Evolutionary conservation across 1,140 invertebrate species (phyloP), one percentile per base, ranked within the genome.

Genomic region (Drosophila sp.): DNA sequence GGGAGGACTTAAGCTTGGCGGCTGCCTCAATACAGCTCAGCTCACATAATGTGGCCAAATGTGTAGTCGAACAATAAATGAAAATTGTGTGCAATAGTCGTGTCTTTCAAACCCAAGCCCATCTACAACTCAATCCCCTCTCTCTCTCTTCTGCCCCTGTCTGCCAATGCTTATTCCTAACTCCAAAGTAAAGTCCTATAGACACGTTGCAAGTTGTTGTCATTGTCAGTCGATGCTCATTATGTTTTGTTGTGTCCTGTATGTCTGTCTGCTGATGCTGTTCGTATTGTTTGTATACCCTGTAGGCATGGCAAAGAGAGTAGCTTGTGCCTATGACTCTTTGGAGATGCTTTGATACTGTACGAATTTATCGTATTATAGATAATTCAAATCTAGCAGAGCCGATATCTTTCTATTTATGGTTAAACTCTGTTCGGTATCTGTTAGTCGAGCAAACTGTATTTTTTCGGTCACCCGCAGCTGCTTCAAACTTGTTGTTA

Each of bases 61-160:
- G 79, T 89, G 83, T 89, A 89, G 83, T 84, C 82, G 80, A 89
- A 89, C 83, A 89, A 89, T 89, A 89, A 89, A 89, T 89, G 83
- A 89, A 89, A 89, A 89, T 89, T 89, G 83, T 89, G 84, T 80
- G 83, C 83, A 89, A 89, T 89, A 89, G 83, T 89, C 83, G 80
- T 87, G 83, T 64, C 74, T 74, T 67, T 63, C 29, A 51, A 45
- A 36, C 54, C 48, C 27, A 32, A 41, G 46, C 38, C 41, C 34
- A 56, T 73, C 48, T 40, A 45, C 59, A n/a, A n/a, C n/a, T n/a
- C n/a, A n/a, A n/a, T 7, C 18, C 34, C 18, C 8, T 50, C 54
- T 43, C 36, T 34, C 36, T 65, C 36, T 45, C 50, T 61, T 45
- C 46, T 45, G 40, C 38, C 54, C n/a, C 13, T 7, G 0, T 4